Base-by-base conservation (phyloP, 1,140 invertebrate species). In the Pachypsylla venusta region DNA sequence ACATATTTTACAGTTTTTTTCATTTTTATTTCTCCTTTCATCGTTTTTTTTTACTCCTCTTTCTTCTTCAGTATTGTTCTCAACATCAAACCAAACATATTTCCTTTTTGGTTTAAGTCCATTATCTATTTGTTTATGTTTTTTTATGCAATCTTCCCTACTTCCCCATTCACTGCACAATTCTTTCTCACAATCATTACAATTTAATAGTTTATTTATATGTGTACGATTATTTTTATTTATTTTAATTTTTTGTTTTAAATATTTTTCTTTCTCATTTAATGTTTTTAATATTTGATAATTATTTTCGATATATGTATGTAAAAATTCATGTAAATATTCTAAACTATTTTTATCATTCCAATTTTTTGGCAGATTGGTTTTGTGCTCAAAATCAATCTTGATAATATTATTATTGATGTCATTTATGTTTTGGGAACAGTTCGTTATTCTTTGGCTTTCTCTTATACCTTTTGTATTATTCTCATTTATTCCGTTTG, bases 181-280 rank as follows among this genome's bases (percentile, higher is more conserved):
- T n/a, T n/a, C n/a, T n/a, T n/a, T n/a, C n/a, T n/a, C n/a, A n/a
- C n/a, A n/a, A n/a, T n/a, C n/a, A n/a, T n/a, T n/a, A n/a, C n/a
- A n/a, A n/a, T n/a, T n/a, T n/a, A n/a, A n/a, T n/a, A n/a, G n/a
- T n/a, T n/a, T n/a, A n/a, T n/a, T n/a, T n/a, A n/a, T n/a, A n/a
- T n/a, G n/a, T n/a, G n/a, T 48, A n/a, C 22, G 42, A 19, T 48
- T 48, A 22, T 48, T 48, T 4, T n/a, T n/a, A 48, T n/a, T 48
- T 4, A 48, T 48, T 48, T 48, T 48, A n/a, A 48, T 48, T 48
- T 48, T 48, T 22, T n/a, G 42, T 19, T 48, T 48, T n/a, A 48
- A 19, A 48, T 48, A 48, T 48, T 48, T 48, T n/a, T 48, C 42
- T n/a, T 48, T 48, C 42, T 48, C 22, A 22, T 48, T 48, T 4